Percentiles rank a stretch among this genome's conserved stretches.
These are phyloP conservation scores for Aptenodytes forsteri DNA, from an alignment of 2,113 vertebrate genomes.

Conservation along the genomic window DNA sequence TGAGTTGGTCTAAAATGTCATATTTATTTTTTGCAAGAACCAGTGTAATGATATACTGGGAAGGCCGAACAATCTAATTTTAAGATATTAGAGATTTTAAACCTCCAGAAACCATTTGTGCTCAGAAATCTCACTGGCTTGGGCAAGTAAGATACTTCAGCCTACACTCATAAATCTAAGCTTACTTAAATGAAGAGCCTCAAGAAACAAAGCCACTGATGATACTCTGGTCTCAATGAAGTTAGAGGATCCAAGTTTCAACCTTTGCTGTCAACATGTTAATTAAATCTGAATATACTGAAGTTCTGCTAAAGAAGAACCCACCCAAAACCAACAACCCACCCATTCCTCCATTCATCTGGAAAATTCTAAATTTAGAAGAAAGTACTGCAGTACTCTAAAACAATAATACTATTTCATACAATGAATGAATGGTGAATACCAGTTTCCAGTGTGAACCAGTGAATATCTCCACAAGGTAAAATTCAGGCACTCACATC, in stretches of 20 bases:
- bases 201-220: background rate
- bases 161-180: background rate
- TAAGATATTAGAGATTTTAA: background rate
- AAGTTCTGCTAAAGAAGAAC: background rate
- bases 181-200: background rate
- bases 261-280: background rate
- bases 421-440: background rate
- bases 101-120: background rate
- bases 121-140: background rate
- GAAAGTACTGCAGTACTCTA: background rate
- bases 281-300: background rate
- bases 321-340: background rate
- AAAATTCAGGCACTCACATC: background rate
- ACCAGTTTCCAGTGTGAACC: background rate
- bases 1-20: slow-evolving; percentile 3
- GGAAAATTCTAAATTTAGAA: background rate
- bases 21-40: slow-evolving; percentile 13
- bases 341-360: background rate
- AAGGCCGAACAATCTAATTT: background rate
- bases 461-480: background rate
- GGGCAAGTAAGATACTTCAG: background rate
- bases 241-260: background rate
- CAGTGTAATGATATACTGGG: background rate
- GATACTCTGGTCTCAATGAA: background rate
- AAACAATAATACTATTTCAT: background rate